Conservation (phyloP, 2,797 vertebrate species). For the Eidolon dupreanum region DNA sequence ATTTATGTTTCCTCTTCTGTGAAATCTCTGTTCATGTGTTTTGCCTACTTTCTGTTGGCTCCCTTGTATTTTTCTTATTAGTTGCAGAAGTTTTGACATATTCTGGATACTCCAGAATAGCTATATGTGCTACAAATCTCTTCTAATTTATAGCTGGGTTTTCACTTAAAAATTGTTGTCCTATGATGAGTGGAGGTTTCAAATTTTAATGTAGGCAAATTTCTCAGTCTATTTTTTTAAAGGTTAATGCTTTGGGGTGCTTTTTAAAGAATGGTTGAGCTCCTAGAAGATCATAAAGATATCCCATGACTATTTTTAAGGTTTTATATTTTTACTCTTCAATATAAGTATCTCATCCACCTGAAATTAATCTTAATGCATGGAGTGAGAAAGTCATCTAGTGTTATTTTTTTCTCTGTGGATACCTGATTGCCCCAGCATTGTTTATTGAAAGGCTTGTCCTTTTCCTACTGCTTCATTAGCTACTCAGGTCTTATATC, state of each 20-base stretch:
- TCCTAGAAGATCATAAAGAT: not conserved
- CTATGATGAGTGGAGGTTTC: not conserved
- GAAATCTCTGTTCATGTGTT: not conserved
- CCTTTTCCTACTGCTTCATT: not conserved
- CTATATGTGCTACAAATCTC: not conserved
- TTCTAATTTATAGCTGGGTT: not conserved
- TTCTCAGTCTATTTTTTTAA: not conserved
- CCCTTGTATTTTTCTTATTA: not conserved
- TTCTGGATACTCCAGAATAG: not conserved
- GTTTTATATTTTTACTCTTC: not conserved
- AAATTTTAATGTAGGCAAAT: not conserved
- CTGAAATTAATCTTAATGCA: not conserved
- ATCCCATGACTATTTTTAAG: not conserved
- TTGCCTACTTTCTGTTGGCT: not conserved
- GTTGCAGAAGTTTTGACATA: not conserved
- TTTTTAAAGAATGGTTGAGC: not conserved
- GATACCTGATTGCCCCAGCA: not conserved
- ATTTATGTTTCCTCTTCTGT: not conserved
- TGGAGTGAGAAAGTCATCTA: not conserved
- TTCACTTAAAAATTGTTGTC: not conserved
- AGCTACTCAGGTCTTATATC: not conserved
- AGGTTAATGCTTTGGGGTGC: not conserved
- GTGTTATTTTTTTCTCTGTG: not conserved
- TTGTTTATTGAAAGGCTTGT: not conserved
- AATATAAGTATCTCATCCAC: not conserved